Percentiles rank a stretch among this genome's conserved stretches.
Evolutionary conservation across 2,888 invertebrate species (phyloP).

Genomic region (Conus canariensis): DNA sequence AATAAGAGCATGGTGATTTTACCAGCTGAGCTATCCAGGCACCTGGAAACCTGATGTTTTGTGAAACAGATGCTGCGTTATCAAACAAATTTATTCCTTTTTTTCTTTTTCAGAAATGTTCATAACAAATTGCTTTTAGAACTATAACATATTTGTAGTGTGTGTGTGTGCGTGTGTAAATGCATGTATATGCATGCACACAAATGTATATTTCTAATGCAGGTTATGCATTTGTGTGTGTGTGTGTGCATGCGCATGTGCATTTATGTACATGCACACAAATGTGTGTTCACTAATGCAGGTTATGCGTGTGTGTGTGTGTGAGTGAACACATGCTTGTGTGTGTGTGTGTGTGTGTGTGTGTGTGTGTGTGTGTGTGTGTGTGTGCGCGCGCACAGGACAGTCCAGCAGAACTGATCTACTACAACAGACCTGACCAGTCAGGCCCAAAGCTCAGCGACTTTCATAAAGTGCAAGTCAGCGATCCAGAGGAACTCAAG

Average conservation of each 20-base stretch:
- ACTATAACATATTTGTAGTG: too few relatives aligned
- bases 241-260: not conserved
- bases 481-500: constrained; percentile 80
- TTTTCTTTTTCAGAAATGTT: too few relatives aligned
- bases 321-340: too few relatives aligned
- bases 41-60: too few relatives aligned
- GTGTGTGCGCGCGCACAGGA: constrained; percentile 78
- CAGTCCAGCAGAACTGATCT: constrained; percentile 85
- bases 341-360: constrained; percentile 10
- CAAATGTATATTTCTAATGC: too few relatives aligned
- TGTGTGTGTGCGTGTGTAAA: too few relatives aligned
- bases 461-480: constrained; percentile 83
- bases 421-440: constrained; percentile 88
- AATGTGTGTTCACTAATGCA: not conserved
- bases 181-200: too few relatives aligned
- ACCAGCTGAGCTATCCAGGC: too few relatives aligned
- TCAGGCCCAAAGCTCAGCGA: constrained; percentile 89
- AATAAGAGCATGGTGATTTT: too few relatives aligned
- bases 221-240: not conserved
- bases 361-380: not conserved
- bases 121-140: too few relatives aligned
- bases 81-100: too few relatives aligned
- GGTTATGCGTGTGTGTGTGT: not conserved
- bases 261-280: not conserved
- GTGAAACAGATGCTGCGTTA: too few relatives aligned